Base-by-base conservation (phyloP, 2,797 vertebrate genomes). In the Intellagama lesueurii region DNA sequence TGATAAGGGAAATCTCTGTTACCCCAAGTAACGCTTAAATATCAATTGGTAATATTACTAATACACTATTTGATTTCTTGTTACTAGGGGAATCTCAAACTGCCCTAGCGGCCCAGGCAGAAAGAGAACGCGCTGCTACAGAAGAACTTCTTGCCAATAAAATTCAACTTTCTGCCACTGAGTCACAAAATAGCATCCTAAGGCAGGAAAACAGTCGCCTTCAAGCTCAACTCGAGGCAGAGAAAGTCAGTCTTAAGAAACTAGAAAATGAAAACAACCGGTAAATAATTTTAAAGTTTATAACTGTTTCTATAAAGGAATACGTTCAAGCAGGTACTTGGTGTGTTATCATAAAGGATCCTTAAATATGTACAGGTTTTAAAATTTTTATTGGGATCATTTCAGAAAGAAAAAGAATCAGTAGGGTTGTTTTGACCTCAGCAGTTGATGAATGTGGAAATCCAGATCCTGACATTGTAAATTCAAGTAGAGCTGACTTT, bases 191-290 rank as follows among this genome's bases (percentile, higher is more conserved):
- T 95, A 98, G 98, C 84, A 95, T 98, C 84, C 94, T 99, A 82
- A 98, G 99, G 72, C 98, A 99, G 92, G 99, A 99, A 93, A 99
- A 98, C 87, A 97, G 97, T 12, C 97, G 98, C 52, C 93, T 98
- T 85, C 97, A 98, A 91, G 98, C 97, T 86, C 98, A 98, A 79
- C 93, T 99, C 82, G 99, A 99, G 32, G 92, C 97, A 44, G 99
- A 99, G 96, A 99, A 97, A 96, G 96, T 92, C 94, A 98, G 96
- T 81, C 85, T 98, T 86, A 98, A 98, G 93, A 99, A 97, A 94
- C 92, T 99, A 77, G 99, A 99, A 95, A 98, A 98, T 94, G 98
- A 99, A 91, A 98, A 98, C 91, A 98, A 97, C 96, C 98, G 98
- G 99, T 98, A 95, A 95, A 91, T 88, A 89, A 80, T 2, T 85